These are phyloP conservation scores for Tetragnatha montana DNA, from an alignment of 2,888 invertebrate genomes.

Conservation along the genomic window DNA sequence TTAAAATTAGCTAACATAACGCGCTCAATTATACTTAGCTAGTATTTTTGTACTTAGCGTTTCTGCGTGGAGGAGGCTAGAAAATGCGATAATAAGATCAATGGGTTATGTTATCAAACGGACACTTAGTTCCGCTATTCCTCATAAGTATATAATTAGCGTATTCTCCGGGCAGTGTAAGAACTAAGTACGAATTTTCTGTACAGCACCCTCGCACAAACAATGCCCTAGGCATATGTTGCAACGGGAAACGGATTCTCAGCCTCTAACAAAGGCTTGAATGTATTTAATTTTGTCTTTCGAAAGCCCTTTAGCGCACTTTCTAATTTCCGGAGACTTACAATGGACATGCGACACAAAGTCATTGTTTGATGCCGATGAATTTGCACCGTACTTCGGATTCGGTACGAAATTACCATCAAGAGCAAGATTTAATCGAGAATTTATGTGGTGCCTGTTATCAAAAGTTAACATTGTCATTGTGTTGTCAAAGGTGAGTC, in stretches of 20 bases:
- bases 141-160: conserved; percentile 37
- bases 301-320: conserved; percentile 41
- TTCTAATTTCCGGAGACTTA: conserved; percentile 45
- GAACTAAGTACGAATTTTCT: conserved; percentile 19
- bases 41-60: neutral
- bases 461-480: too few relatives aligned
- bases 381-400: neutral
- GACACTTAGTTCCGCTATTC: conserved; percentile 62
- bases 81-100: conserved; percentile 34
- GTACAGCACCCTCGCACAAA: conserved; percentile 5
- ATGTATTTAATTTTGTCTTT: conserved; percentile 52
- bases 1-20: too few relatives aligned
- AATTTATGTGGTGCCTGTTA: neutral
- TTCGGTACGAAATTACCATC: neutral
- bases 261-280: conserved; percentile 45
- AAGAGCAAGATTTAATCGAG: neutral
- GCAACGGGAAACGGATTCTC: conserved; percentile 46
- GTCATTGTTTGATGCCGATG: conserved; percentile 38
- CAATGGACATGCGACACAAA: conserved; percentile 30
- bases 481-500: too few relatives aligned
- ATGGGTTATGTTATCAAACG: conserved; percentile 26
- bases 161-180: conserved; percentile 4
- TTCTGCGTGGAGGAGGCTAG: neutral
- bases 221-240: conserved; percentile 32
- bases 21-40: too few relatives aligned